These are phyloP conservation scores for Paralvinella palmiformis DNA, from an alignment of 1,140 invertebrate species.

Conservation along the genomic window DNA sequence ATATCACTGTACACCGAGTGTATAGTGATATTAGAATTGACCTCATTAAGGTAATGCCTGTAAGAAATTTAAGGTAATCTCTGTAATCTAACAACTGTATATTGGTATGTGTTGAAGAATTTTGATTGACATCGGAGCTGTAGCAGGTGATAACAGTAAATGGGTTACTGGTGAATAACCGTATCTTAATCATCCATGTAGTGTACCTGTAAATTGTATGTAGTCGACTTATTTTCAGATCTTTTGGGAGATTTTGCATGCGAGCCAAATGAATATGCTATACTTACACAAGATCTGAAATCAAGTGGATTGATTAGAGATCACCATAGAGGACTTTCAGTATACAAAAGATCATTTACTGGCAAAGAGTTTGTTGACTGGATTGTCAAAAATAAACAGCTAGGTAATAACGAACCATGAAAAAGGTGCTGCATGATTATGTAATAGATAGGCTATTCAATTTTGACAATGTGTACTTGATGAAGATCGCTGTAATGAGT, in stretches of 20 bases:
- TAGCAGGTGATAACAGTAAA: background rate
- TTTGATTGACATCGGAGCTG: background rate
- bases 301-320: slow-evolving; percentile 42
- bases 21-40: too few species aligned
- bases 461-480: too few species aligned
- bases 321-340: slow-evolving; percentile 28
- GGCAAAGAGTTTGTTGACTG: slow-evolving; percentile 49
- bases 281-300: slow-evolving; percentile 37
- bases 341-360: slow-evolving; percentile 45
- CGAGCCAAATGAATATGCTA: slow-evolving; percentile 44
- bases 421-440: background rate
- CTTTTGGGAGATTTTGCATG: slow-evolving; percentile 26
- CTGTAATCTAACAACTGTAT: background rate
- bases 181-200: background rate
- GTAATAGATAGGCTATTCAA: too few species aligned
- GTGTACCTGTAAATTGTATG: background rate
- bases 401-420: slow-evolving; percentile 38
- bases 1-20: too few species aligned
- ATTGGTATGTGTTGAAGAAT: background rate
- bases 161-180: background rate
- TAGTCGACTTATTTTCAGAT: background rate
- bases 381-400: slow-evolving; percentile 42
- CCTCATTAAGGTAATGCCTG: too few species aligned
- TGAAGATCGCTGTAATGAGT: too few species aligned
- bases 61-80: background rate